Evolutionary conservation across 2,113 vertebrate genomes (phyloP).

Genomic region (Arizona elegans): DNA sequence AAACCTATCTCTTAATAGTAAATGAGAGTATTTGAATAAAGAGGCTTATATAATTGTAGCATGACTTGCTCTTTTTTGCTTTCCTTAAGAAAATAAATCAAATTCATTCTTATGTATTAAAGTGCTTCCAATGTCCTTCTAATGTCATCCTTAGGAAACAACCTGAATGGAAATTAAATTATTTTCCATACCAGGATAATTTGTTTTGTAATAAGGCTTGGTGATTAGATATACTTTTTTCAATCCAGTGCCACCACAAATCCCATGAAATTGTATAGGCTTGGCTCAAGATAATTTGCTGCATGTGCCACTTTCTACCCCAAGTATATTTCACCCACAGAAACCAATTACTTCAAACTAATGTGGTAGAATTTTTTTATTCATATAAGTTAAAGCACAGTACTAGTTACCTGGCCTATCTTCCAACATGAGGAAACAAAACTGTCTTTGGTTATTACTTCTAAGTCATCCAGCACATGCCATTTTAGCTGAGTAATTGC

Average conservation of each 20-base stretch:
- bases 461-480: neutral
- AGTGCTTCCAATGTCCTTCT: neutral
- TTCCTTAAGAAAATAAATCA: neutral
- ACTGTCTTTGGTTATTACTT: neutral
- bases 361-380: neutral
- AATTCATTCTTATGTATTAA: neutral
- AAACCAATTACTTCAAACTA: neutral
- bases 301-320: neutral
- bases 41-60: accelerated
- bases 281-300: neutral
- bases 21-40: neutral
- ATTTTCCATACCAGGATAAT: neutral
- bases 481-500: neutral
- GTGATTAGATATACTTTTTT: neutral
- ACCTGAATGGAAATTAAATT: neutral
- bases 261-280: neutral
- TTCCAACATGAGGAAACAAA: neutral
- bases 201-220: neutral
- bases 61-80: accelerated
- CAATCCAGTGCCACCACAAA: neutral
- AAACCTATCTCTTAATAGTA: neutral
- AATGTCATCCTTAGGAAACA: neutral
- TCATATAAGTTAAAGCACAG: neutral
- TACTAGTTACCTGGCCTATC: neutral
- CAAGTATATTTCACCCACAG: neutral